These are phyloP conservation scores for Etheostoma cragini DNA, from an alignment of 2,113 vertebrate genomes.

Conservation along the genomic window DNA sequence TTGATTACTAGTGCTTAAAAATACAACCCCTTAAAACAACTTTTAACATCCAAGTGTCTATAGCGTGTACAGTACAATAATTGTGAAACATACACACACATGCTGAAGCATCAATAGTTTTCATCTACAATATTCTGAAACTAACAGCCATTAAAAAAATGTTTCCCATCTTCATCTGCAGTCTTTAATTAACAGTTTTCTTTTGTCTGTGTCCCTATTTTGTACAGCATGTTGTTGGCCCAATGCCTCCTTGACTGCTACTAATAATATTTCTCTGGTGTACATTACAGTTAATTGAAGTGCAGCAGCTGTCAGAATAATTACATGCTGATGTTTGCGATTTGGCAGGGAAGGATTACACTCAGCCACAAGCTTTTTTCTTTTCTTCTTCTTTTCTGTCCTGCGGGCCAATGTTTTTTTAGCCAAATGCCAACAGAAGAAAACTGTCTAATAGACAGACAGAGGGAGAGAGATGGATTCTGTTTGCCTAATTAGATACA, in stretches of 20 bases:
- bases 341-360: constrained; percentile 74
- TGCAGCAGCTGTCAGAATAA: constrained; percentile 83
- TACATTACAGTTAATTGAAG: constrained; percentile 79
- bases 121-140: constrained; percentile 2
- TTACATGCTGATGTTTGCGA: constrained; percentile 81
- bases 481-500: constrained; percentile 44
- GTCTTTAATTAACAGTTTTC: constrained; percentile 48
- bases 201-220: constrained; percentile 57
- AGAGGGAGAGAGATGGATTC: constrained; percentile 32
- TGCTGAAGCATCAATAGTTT: neutral
- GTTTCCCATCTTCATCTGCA: constrained; percentile 5
- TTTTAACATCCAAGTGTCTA: neutral
- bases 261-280: constrained; percentile 80
- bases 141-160: neutral
- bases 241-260: constrained; percentile 56
- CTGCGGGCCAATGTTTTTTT: constrained; percentile 51
- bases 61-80: neutral
- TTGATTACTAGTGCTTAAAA: constrained; percentile 1
- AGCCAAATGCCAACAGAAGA: constrained; percentile 71
- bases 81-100: neutral
- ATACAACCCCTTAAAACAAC: neutral
- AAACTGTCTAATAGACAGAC: constrained; percentile 51
- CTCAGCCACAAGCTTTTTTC: constrained; percentile 68
- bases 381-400: constrained; percentile 8
- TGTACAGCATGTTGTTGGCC: constrained; percentile 43